Conservation (phyloP, 2,797 vertebrate genomes). For the Sciaenops ocellatus region DNA sequence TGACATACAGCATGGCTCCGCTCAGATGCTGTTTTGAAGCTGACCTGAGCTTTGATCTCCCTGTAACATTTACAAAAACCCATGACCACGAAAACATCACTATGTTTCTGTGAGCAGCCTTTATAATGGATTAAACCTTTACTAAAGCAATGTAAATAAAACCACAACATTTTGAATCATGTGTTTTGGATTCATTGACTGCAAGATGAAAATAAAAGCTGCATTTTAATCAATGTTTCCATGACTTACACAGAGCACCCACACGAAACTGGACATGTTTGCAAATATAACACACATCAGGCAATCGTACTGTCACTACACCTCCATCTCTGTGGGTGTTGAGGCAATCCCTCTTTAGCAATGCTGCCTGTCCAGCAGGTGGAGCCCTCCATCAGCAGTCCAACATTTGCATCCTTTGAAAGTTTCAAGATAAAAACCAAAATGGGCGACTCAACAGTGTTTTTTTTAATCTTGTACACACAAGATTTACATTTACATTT, state of each 20-base stretch:
- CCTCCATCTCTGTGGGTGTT: background rate
- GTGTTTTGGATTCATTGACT: background rate
- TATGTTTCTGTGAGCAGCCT: background rate
- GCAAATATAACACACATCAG: background rate
- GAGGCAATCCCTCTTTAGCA: background rate
- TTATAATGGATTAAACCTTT: background rate
- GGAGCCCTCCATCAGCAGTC: conserved; percentile 35
- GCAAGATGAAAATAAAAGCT: background rate
- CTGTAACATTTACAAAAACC: background rate
- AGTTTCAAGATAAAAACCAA: background rate
- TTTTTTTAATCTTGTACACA: too few species aligned
- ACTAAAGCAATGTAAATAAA: background rate
- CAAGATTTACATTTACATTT: too few species aligned
- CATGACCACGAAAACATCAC: background rate
- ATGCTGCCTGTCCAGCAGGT: conserved; percentile 56
- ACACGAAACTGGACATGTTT: background rate
- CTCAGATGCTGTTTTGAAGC: background rate
- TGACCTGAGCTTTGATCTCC: background rate
- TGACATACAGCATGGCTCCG: background rate
- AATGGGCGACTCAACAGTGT: background rate
- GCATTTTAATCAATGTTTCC: background rate
- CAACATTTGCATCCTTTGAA: background rate
- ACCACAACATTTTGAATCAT: background rate
- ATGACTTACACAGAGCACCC: background rate
- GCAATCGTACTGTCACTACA: background rate